Percentiles rank a stretch among this genome's conserved stretches.
phyloP scores from a whole-genome alignment of 2,888 invertebrate species.

The Pterobdella sp. region DNA sequence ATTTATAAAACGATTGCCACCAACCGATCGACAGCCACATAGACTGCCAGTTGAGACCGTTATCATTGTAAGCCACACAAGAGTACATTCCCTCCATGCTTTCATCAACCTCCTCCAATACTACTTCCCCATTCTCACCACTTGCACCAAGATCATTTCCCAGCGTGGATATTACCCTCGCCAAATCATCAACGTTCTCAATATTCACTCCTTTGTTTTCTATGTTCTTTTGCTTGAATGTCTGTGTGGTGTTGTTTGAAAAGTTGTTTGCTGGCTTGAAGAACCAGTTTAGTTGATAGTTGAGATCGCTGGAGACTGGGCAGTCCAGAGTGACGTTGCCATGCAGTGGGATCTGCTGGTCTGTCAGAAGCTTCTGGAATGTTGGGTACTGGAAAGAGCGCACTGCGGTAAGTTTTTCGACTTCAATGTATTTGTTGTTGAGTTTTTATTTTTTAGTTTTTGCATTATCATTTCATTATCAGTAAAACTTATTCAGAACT shows the following conservation, averaged over 20 bases:
- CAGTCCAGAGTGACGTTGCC: neutral
- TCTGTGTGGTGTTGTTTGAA: neutral
- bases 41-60: neutral
- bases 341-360: neutral
- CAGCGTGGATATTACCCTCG: neutral
- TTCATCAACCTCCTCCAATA: neutral
- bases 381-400: neutral
- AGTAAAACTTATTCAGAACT: no score
- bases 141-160: no score
- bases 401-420: neutral
- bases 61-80: neutral
- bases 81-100: neutral
- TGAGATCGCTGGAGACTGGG: neutral
- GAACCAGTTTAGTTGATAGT: neutral
- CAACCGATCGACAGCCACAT: slow-evolving; percentile 7
- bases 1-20: no score
- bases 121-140: neutral
- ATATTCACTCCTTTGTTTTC: neutral
- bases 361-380: neutral
- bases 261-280: neutral
- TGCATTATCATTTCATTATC: no score
- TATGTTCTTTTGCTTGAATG: neutral
- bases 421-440: neutral
- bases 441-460: no score
- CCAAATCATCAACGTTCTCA: neutral